Evolutionary conservation across 2,888 invertebrate species (phyloP).

Genomic region (Nomada fucata): DNA sequence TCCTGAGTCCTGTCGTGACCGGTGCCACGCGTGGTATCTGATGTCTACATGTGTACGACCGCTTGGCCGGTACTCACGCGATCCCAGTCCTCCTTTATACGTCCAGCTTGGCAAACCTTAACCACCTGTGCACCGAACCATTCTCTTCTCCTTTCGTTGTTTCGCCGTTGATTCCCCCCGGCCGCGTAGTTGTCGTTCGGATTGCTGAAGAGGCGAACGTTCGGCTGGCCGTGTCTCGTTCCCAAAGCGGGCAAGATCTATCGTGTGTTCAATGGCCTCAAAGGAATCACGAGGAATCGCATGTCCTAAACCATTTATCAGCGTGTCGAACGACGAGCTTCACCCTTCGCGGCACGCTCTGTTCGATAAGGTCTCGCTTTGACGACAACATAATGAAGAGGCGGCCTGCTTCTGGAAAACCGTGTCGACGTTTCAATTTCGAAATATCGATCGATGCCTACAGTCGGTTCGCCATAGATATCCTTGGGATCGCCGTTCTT

Average conservation of each 20-base stretch:
- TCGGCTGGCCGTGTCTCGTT: slow-evolving; percentile 46
- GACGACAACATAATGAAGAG: slow-evolving; percentile 70
- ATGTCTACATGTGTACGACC: slow-evolving; percentile 77
- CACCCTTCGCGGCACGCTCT: slow-evolving; percentile 52
- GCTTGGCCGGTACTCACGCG: slow-evolving; percentile 74
- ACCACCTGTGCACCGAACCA: slow-evolving; percentile 72
- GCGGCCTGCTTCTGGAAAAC: slow-evolving; percentile 66
- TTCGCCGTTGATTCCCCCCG: not conserved
- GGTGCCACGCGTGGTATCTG: slow-evolving; percentile 76
- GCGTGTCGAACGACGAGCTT: slow-evolving; percentile 61
- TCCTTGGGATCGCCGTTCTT: slow-evolving; percentile 1
- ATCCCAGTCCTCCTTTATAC: slow-evolving; percentile 74
- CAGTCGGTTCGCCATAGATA: not conserved
- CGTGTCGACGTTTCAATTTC: slow-evolving; percentile 69
- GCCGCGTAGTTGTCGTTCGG: slow-evolving; percentile 8
- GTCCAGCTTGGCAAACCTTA: slow-evolving; percentile 67
- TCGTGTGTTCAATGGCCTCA: slow-evolving; percentile 61
- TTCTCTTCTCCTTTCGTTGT: slow-evolving; percentile 47
- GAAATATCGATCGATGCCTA: slow-evolving; percentile 41
- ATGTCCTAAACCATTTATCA: slow-evolving; percentile 73
- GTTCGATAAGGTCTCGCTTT: slow-evolving; percentile 61
- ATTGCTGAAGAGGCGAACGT: slow-evolving; percentile 36
- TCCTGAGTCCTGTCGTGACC: slow-evolving; percentile 74
- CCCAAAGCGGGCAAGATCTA: slow-evolving; percentile 70
- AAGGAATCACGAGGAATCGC: slow-evolving; percentile 72